Base-by-base conservation (phyloP, 2,797 vertebrate species). In the Borostomias antarcticus region DNA sequence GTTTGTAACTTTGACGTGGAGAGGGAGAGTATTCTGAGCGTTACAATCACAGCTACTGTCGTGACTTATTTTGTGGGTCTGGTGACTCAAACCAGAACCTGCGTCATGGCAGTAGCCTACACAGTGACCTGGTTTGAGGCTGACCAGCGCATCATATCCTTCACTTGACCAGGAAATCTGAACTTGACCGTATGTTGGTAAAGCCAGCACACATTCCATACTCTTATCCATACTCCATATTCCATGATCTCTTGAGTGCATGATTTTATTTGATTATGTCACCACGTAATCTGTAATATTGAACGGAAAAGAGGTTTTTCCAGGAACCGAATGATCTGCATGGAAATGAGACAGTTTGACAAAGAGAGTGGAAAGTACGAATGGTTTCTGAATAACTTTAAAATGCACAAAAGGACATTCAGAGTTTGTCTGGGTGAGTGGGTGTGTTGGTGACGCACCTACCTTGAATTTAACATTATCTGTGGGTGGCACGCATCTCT, bases 341-440 rank as follows among this genome's bases (percentile, higher is more conserved):
- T n/a, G 15, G 30, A 25, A 45, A 52, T 33, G 21, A 32, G 43
- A 30, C 32, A 6, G 11, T 52, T 11, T 45, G 32, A 58, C 26
- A 40, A 5, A 40, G 7, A 58, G 45, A 68, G 53, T 21, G 62
- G 50, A 9, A 26, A 37, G 37, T 58, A 47, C 37, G 37, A 72
- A 72, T 54, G 50, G 43, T 61, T 40, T 35, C 11, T 40, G 11
- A 10, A 26, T 33, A 47, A 54, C 54, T 66, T 25, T 8, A 35
- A n/a, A 30, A 33, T 28, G 25, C 47, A 37, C 23, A 32, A 61
- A 66, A 72, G 63, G 69, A 62, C 69, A 58, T n/a, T 57, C 40
- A 61, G 62, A 66, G 69, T 66, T 25, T 26, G 10, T 40, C 35
- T 51, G 3, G 5, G 29, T n/a, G 26, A 32, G 51, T 48, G 58